Evolutionary conservation across 2,113 vertebrate species (phyloP).

Genomic region (Trematocara zebra): DNA sequence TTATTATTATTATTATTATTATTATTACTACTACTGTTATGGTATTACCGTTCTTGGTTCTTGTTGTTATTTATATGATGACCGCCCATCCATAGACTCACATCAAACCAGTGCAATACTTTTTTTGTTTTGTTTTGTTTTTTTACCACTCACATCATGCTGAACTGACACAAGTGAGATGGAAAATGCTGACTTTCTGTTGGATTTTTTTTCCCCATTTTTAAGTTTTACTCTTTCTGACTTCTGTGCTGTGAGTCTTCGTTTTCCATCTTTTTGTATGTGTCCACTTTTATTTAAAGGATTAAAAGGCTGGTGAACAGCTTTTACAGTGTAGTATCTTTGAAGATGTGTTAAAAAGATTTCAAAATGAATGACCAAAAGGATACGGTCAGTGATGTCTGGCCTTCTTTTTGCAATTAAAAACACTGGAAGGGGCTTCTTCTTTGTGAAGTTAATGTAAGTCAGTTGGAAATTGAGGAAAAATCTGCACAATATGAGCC

Average conservation of each 20-base stretch:
- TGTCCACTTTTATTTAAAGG: not conserved
- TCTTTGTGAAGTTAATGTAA: not conserved
- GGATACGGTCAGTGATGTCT: not conserved
- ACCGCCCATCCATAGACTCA: conserved; percentile 62
- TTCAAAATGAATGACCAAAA: not conserved
- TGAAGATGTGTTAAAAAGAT: not conserved
- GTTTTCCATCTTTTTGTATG: not conserved
- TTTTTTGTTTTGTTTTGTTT: not conserved
- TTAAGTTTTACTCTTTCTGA: not conserved
- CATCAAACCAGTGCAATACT: conserved; percentile 73
- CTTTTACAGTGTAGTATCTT: not conserved
- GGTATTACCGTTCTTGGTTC: conserved; percentile 53
- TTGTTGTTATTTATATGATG: conserved; percentile 72
- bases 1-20: conserved; percentile 35
- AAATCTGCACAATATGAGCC: not conserved
- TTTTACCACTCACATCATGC: conserved; percentile 19
- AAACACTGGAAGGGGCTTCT: not conserved
- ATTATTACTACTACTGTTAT: conserved; percentile 41
- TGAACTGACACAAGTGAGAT: conserved; percentile 42
- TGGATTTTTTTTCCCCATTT: not conserved
- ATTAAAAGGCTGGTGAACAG: not conserved
- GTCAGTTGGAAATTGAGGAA: not conserved
- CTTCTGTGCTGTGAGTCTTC: conserved; percentile 1
- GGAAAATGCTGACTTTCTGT: conserved; percentile 32
- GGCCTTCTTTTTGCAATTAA: not conserved